phyloP scores from a whole-genome alignment of 2,888 invertebrate genomes.

The Lepetodrilus schrolli region DNA sequence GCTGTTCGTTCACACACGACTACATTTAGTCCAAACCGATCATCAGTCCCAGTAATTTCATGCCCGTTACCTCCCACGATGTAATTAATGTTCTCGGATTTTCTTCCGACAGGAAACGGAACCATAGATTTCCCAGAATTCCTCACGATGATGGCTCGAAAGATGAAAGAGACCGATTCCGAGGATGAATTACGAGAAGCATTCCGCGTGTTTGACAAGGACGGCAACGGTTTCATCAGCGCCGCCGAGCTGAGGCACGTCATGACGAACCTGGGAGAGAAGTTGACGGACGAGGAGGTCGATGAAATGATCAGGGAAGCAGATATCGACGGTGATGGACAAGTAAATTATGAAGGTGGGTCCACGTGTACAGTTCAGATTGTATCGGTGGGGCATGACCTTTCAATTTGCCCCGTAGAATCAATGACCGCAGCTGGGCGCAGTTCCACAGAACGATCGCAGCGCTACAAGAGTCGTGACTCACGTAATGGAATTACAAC shows the following conservation, averaged over 20 bases:
- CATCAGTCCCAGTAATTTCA: too few species aligned
- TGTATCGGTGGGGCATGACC: too few species aligned
- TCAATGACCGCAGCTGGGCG: too few species aligned
- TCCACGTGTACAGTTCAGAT: too few species aligned
- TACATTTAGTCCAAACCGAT: too few species aligned
- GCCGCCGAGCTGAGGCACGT: slow-evolving; percentile 99
- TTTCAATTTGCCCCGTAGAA: too few species aligned
- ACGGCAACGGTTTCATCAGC: slow-evolving; percentile 99
- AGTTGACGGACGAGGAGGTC: slow-evolving; percentile 98
- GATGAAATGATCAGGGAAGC: slow-evolving; percentile 99
- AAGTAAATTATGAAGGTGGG: slow-evolving; percentile 40
- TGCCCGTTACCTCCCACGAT: too few species aligned
- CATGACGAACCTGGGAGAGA: slow-evolving; percentile 99
- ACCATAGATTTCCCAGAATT: slow-evolving; percentile 99
- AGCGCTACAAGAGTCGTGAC: too few species aligned
- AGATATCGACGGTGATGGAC: slow-evolving; percentile 99
- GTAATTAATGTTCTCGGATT: too few species aligned
- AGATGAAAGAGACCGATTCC: slow-evolving; percentile 99
- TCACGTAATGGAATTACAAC: too few species aligned
- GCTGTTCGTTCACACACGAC: too few species aligned
- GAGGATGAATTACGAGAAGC: slow-evolving; percentile 98
- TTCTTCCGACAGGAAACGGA: slow-evolving; percentile 86
- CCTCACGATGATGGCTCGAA: slow-evolving; percentile 99
- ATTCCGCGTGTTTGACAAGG: slow-evolving; percentile 98
- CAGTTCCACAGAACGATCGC: too few species aligned